Conservation (phyloP, 2,797 vertebrate genomes). For the Xyrichtys novacula region DNA sequence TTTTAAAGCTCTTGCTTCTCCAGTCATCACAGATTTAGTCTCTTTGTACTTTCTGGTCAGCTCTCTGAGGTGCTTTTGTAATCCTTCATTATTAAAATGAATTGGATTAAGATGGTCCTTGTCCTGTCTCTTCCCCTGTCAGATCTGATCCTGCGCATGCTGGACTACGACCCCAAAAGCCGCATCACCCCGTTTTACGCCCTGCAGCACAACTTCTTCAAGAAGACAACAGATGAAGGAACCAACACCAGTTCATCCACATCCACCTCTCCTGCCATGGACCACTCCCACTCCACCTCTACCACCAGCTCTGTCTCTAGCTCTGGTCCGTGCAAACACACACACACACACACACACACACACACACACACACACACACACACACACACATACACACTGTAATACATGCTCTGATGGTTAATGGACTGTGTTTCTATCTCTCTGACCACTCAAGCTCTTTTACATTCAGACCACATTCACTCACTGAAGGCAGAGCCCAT, state of each 20-base stretch:
- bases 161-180: conserved; percentile 96
- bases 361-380: not conserved
- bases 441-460: no score
- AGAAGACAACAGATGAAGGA: conserved; percentile 95
- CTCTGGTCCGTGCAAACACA: conserved; percentile 83
- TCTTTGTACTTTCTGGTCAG: no score
- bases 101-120: no score
- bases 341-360: not conserved
- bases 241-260: conserved; percentile 97
- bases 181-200: conserved; percentile 97
- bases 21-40: no score
- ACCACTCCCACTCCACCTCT: conserved; percentile 96
- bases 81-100: no score
- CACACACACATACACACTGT: not conserved
- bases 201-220: conserved; percentile 98
- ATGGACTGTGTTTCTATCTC: no score
- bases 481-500: no score
- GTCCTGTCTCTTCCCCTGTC: conserved; percentile 8
- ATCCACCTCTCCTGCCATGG: conserved; percentile 94
- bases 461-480: no score
- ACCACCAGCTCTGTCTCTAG: conserved; percentile 96
- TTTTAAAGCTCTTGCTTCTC: no score
- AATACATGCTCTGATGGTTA: not conserved
- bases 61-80: no score
- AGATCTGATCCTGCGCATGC: conserved; percentile 96